phyloP scores from a whole-genome alignment of 2,113 vertebrate species.

The Macquaria australasica region DNA sequence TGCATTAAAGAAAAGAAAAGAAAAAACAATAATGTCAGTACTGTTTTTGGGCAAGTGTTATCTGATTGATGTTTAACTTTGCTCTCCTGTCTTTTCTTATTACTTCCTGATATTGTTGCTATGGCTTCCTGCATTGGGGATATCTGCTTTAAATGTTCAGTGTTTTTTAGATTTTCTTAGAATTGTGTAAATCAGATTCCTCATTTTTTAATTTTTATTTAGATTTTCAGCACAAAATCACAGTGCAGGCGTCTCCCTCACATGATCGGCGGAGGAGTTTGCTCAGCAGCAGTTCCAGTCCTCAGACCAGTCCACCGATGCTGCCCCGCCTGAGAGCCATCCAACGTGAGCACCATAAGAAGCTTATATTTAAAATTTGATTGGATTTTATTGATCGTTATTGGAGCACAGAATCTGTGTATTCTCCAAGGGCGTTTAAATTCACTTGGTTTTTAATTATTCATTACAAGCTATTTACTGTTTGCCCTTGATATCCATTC shows the following conservation, averaged over 20 bases:
- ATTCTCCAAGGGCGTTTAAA: not conserved
- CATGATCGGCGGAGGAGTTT: conserved; percentile 94
- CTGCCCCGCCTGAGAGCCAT: conserved; percentile 96
- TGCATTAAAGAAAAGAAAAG: too few species aligned
- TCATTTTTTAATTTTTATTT: not conserved
- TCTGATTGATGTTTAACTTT: not conserved
- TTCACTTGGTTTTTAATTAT: not conserved
- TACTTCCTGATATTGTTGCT: not conserved
- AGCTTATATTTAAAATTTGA: not conserved
- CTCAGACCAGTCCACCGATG: conserved; percentile 93
- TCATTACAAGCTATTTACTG: not conserved
- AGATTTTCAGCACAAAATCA: conserved; percentile 99
- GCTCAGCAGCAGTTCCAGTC: conserved; percentile 91
- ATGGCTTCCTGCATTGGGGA: not conserved
- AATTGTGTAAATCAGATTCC: not conserved
- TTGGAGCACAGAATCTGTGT: not conserved
- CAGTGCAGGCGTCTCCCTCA: conserved; percentile 96
- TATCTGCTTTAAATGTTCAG: not conserved
- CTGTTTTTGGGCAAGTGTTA: not conserved
- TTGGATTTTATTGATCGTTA: too few species aligned
- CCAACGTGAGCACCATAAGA: conserved; percentile 87
- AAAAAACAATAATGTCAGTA: not conserved
- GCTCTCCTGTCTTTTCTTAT: too few species aligned
- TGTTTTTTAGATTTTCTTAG: not conserved
- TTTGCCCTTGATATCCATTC: not conserved